A percentile compares a stretch with the other conserved stretches of the same genome.
phyloP scores from a whole-genome alignment of 2,888 invertebrate genomes.

The Esperia sulphurella region DNA sequence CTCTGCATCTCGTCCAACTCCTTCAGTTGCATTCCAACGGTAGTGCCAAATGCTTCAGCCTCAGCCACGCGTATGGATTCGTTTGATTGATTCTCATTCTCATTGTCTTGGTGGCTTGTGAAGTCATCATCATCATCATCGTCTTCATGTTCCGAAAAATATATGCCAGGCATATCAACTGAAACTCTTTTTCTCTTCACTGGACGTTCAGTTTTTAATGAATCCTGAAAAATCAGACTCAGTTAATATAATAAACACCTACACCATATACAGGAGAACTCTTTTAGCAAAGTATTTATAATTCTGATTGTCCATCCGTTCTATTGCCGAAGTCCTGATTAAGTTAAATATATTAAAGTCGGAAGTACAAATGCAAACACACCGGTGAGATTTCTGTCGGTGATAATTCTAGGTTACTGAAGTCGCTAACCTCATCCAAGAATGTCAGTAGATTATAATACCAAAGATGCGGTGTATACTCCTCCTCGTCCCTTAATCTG shows the following conservation, averaged over 20 bases:
- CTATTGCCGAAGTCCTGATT: too few species aligned
- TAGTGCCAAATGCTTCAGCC: conserved; percentile 25
- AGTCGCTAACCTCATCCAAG: conserved; percentile 10
- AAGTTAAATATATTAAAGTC: too few species aligned
- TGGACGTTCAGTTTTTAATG: background rate
- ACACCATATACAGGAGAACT: too few species aligned
- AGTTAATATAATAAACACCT: too few species aligned
- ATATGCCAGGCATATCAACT: conserved; percentile 1
- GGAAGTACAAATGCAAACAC: too few species aligned
- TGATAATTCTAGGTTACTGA: background rate
- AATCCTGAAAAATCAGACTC: background rate
- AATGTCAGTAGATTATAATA: conserved; percentile 26
- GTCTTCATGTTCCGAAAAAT: conserved; percentile 4
- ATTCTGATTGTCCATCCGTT: too few species aligned
- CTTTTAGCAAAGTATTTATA: too few species aligned
- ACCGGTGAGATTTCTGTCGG: too few species aligned
- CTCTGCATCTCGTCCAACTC: conserved; percentile 29
- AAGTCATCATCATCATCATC: background rate
- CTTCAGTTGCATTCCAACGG: conserved; percentile 29
- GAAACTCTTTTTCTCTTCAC: background rate
- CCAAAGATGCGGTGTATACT: conserved; percentile 27
- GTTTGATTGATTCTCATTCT: background rate
- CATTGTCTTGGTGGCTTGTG: background rate
- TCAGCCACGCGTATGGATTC: conserved; percentile 1
- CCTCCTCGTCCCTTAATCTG: conserved; percentile 7